A percentile compares a stretch with the other conserved stretches of the same genome.
These are phyloP conservation scores for Clavelina lepadiformis DNA, from an alignment of 23 tunicate genomes.

Conservation along the genomic window DNA sequence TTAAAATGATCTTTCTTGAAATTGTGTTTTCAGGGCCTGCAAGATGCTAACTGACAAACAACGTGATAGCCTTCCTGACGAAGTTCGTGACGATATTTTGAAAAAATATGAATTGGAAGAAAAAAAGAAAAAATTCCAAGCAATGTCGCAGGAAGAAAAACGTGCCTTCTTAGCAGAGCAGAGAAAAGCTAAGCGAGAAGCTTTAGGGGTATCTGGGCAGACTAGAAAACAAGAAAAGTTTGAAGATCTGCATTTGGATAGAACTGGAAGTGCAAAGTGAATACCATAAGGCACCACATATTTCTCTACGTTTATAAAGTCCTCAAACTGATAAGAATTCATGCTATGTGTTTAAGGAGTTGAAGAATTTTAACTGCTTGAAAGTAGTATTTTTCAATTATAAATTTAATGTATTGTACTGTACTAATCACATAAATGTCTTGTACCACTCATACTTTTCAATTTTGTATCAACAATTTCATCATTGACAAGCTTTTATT, in stretches of 20 bases:
- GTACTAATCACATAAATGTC: too few species aligned
- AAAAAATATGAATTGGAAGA: conserved; percentile 41
- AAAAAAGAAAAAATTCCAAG: conserved; percentile 22
- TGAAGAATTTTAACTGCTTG: too few species aligned
- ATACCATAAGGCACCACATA: not conserved
- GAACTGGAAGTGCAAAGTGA: conserved; percentile 11
- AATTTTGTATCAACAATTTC: too few species aligned
- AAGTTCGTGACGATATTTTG: conserved; percentile 46
- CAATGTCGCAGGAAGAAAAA: conserved; percentile 57
- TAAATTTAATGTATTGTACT: too few species aligned
- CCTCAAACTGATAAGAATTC: too few species aligned
- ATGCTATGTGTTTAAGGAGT: too few species aligned
- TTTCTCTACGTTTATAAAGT: too few species aligned
- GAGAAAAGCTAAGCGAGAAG: conserved; percentile 1
- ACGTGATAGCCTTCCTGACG: conserved; percentile 48
- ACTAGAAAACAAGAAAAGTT: conserved; percentile 15
- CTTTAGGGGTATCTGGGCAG: not conserved
- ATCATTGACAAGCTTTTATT: not conserved
- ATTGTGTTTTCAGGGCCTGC: conserved; percentile 42
- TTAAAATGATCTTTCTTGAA: not conserved
- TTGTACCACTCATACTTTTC: too few species aligned
- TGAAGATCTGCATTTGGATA: conserved; percentile 55
- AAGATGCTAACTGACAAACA: conserved; percentile 53
- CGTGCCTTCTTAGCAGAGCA: conserved; percentile 16
- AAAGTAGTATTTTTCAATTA: too few species aligned